Percentiles rank a stretch among this genome's conserved stretches.
Conservation (phyloP, 2,113 vertebrate species). For the Aldabrachelys gigantea region DNA sequence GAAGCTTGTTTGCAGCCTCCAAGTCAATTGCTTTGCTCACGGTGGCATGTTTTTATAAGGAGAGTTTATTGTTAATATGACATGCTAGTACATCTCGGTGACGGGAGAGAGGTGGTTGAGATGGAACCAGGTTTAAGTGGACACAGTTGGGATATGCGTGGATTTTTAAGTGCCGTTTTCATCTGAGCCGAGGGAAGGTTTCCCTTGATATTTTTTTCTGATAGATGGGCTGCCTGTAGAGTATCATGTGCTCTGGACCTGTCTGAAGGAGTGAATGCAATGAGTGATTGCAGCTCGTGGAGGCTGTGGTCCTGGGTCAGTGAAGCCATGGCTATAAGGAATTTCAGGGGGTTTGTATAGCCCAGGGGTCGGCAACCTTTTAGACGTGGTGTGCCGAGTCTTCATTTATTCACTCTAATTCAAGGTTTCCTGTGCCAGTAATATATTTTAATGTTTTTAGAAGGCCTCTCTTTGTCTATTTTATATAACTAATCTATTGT, state of each 20-base stretch:
- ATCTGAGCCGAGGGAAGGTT: constrained; percentile 58
- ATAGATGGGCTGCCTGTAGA: not conserved
- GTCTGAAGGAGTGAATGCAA: not conserved
- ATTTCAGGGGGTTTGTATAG: not conserved
- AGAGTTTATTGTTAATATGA: constrained; percentile 68
- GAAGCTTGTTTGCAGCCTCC: not conserved
- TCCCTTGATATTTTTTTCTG: constrained; percentile 65
- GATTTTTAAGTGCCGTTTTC: constrained; percentile 69
- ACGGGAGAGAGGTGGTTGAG: constrained; percentile 55
- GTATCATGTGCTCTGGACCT: not conserved
- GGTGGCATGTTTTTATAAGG: constrained; percentile 29
- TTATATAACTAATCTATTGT: no score
- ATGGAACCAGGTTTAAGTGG: constrained; percentile 69
- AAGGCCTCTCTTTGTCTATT: no score
- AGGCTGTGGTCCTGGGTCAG: not conserved
- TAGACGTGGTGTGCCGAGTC: no score
- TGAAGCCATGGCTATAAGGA: not conserved
- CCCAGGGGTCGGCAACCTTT: no score
- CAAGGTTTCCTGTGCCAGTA: no score
- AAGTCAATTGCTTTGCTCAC: constrained; percentile 30
- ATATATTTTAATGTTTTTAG: no score
- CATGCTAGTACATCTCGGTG: constrained; percentile 71
- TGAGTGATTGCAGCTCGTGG: not conserved
- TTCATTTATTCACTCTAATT: no score
- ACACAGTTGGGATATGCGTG: constrained; percentile 57